Percentiles rank a stretch among this genome's conserved stretches.
Conservation (phyloP, 2,797 vertebrate genomes). For the Eurystomus glaucurus region DNA sequence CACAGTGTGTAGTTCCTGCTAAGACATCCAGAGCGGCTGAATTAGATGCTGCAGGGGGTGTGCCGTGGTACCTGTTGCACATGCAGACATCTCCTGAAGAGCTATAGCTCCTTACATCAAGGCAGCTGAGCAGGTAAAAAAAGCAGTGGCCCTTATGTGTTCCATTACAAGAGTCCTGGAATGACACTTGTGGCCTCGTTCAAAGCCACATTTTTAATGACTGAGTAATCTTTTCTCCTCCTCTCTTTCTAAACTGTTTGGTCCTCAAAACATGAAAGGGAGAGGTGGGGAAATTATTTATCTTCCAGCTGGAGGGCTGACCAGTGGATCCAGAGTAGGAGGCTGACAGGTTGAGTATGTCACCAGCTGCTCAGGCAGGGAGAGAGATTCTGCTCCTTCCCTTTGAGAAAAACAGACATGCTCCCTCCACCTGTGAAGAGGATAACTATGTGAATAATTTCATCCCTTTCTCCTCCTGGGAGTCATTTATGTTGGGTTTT, state of each 20-base stretch:
- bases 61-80: not conserved
- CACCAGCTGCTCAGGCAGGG: not conserved
- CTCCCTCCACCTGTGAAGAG: not conserved
- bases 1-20: rapidly evolving
- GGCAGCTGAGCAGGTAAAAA: not conserved
- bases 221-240: constrained; percentile 24
- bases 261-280: not conserved
- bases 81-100: not conserved
- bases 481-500: not conserved
- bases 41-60: not conserved
- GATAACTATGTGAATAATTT: not conserved
- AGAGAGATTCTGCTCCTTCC: not conserved
- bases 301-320: not conserved
- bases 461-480: constrained; percentile 23
- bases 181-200: not conserved
- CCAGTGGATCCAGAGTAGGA: not conserved
- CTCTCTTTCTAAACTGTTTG: not conserved
- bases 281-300: not conserved
- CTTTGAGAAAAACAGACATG: not conserved
- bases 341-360: not conserved
- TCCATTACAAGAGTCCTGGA: not conserved
- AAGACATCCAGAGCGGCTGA: not conserved
- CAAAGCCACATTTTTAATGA: constrained; percentile 38
- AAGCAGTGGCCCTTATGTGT: not conserved
- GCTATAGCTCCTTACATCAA: not conserved